A percentile compares a stretch with the other conserved stretches of the same genome.
phyloP scores from a whole-genome alignment of 2,797 vertebrate genomes.

The Gobionotothen gibberifrons region DNA sequence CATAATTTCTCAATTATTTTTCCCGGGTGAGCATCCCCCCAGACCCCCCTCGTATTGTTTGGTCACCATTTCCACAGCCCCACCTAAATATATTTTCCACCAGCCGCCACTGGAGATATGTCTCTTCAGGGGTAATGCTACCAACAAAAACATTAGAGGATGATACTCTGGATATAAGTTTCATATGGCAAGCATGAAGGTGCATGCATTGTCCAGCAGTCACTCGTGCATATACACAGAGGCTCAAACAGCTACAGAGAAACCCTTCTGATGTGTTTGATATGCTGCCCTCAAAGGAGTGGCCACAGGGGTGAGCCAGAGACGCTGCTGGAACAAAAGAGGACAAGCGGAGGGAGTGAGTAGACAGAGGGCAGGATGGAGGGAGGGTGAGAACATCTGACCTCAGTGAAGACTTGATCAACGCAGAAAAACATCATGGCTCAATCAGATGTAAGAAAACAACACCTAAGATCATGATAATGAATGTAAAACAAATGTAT shows the following conservation, averaged over 20 bases:
- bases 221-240: neutral
- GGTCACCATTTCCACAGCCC: too few species aligned
- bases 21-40: too few species aligned
- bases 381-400: neutral
- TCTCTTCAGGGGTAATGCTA: constrained; percentile 21
- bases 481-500: too few species aligned
- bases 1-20: too few species aligned
- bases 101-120: neutral
- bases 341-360: constrained; percentile 4
- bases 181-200: neutral
- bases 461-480: too few species aligned
- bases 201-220: constrained; percentile 1
- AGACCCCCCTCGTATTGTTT: too few species aligned
- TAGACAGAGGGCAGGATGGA: constrained; percentile 17
- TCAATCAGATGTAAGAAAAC: too few species aligned
- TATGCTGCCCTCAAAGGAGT: constrained; percentile 48
- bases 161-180: constrained; percentile 1
- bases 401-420: too few species aligned
- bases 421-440: too few species aligned
- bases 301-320: constrained; percentile 42
- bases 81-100: too few species aligned
- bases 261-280: constrained; percentile 54
- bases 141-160: constrained; percentile 19
- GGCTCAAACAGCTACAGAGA: neutral
- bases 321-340: constrained; percentile 45